These are phyloP conservation scores for Cryptus armator DNA, from an alignment of 2,888 invertebrate genomes.

Conservation along the genomic window DNA sequence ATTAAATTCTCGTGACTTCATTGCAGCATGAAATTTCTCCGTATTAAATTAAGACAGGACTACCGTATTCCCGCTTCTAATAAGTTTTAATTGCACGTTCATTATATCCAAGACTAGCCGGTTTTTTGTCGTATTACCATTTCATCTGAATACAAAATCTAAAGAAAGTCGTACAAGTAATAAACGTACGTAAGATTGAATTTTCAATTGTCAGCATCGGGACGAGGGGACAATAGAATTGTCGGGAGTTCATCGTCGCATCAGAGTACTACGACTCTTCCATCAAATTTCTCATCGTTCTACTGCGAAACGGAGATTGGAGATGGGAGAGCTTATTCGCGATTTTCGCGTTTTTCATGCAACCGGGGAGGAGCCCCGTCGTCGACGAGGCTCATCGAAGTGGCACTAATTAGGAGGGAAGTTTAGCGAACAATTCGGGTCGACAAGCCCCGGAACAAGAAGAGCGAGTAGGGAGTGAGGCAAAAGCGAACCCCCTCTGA, in stretches of 20 bases:
- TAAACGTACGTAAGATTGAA: not conserved
- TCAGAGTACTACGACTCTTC: not conserved
- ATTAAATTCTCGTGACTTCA: slow-evolving; percentile 48
- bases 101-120: not conserved
- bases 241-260: not conserved
- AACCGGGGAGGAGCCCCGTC: not conserved
- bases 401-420: slow-evolving; percentile 73
- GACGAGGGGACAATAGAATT: slow-evolving; percentile 17
- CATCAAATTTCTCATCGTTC: slow-evolving; percentile 4
- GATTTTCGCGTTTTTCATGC: slow-evolving; percentile 17
- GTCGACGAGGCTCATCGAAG: slow-evolving; percentile 65
- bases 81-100: not conserved
- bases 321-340: slow-evolving; percentile 16
- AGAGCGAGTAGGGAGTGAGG: slow-evolving; percentile 48
- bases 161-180: no score
- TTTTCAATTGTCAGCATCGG: not conserved
- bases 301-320: slow-evolving; percentile 14
- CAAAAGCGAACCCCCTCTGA: slow-evolving; percentile 35
- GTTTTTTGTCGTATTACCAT: not conserved
- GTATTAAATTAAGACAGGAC: not conserved
- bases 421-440: slow-evolving; percentile 72
- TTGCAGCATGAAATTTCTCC: slow-evolving; percentile 20
- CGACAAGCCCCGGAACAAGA: slow-evolving; percentile 61
- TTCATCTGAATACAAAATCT: not conserved
- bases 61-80: not conserved